These are phyloP conservation scores for Hemithea aestivaria DNA, from an alignment of 2,888 invertebrate genomes.

Conservation along the genomic window DNA sequence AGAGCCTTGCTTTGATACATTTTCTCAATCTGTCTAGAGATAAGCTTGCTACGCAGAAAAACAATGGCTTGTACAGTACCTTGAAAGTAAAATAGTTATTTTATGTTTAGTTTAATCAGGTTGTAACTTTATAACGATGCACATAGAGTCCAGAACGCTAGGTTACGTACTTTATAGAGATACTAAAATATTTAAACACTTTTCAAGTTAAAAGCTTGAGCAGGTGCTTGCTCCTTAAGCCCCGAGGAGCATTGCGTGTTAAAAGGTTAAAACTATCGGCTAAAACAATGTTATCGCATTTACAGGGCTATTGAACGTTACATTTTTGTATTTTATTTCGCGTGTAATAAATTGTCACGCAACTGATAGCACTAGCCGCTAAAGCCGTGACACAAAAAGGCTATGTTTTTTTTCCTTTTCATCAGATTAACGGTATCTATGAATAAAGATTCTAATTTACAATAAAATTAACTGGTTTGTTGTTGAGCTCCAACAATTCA, in stretches of 20 bases:
- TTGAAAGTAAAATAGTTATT: slow-evolving; percentile 3
- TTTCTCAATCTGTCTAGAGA: slow-evolving; percentile 6
- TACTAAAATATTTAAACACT: slow-evolving; percentile 24
- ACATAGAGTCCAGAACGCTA: slow-evolving; percentile 10
- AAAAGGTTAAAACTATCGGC: slow-evolving; percentile 26
- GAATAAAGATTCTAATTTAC: slow-evolving; percentile 9
- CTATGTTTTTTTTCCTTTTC: too few relatives aligned
- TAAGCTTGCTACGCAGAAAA: slow-evolving; percentile 7
- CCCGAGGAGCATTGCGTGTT: slow-evolving; percentile 31
- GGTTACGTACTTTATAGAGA: slow-evolving; percentile 10
- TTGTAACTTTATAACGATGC: not conserved
- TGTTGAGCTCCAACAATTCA: too few relatives aligned
- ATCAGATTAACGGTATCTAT: not conserved
- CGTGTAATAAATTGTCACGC: slow-evolving; percentile 37
- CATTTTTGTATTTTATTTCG: slow-evolving; percentile 28
- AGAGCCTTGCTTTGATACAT: not conserved
- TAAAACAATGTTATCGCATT: slow-evolving; percentile 28
- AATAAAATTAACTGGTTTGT: slow-evolving; percentile 5
- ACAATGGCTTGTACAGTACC: slow-evolving; percentile 4
- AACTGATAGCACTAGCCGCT: slow-evolving; percentile 21
- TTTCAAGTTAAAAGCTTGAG: slow-evolving; percentile 24
- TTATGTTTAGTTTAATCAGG: slow-evolving; percentile 1
- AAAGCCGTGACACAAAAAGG: slow-evolving; percentile 1
- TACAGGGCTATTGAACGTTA: slow-evolving; percentile 28
- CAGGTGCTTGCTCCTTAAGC: slow-evolving; percentile 23